phyloP scores from a whole-genome alignment of 1,140 invertebrate genomes.

The Eriocheir sinensis region DNA sequence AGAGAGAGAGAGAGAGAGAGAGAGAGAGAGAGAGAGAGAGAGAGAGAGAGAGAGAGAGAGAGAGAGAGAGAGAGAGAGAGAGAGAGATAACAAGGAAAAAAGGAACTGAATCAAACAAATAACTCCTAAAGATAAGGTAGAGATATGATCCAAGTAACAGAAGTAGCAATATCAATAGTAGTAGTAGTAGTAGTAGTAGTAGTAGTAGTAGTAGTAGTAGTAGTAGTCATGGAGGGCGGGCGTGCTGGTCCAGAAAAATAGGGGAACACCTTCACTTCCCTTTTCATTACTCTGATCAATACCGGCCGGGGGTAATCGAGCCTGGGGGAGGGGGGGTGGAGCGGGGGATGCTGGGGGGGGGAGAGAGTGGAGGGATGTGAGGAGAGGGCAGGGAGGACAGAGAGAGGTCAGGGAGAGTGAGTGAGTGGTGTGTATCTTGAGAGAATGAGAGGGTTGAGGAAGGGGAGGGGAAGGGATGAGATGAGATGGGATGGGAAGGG shows the following conservation, averaged over 20 bases:
- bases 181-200: too few relatives aligned
- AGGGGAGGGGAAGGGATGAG: not conserved
- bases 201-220: not conserved
- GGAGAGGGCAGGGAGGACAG: not conserved
- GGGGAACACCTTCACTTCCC: not conserved
- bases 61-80: not conserved
- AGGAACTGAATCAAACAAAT: not conserved
- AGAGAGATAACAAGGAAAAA: not conserved
- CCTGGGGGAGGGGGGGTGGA: not conserved
- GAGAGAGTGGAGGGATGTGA: not conserved
- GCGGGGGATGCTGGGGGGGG: not conserved
- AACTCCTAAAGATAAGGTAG: not conserved
- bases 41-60: not conserved
- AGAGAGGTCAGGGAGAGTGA: conserved; percentile 26
- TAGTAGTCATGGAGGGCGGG: not conserved
- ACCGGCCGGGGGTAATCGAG: not conserved
- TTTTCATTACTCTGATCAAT: conserved; percentile 6
- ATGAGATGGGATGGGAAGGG: too few relatives aligned
- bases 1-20: not conserved
- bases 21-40: too few relatives aligned
- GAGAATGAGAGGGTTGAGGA: conserved; percentile 19
- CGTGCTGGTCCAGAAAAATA: not conserved
- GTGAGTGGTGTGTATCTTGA: not conserved
- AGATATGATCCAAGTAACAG: too few relatives aligned
- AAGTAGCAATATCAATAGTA: too few relatives aligned